Evolutionary conservation across 2,113 vertebrate genomes (phyloP), one percentile per base, ranked within the genome.

Genomic region (Chamaetylas fuelleborni): DNA sequence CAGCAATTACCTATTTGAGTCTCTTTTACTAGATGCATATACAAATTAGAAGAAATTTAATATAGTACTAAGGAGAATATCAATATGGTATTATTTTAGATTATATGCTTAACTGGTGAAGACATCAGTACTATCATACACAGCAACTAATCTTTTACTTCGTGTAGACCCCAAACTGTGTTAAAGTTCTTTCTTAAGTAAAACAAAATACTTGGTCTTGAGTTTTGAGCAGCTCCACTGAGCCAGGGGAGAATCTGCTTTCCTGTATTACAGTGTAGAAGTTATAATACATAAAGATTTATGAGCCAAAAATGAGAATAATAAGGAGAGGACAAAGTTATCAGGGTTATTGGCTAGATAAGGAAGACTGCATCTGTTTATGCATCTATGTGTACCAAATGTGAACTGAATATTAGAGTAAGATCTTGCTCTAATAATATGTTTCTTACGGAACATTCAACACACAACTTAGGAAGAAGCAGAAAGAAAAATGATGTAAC

Each of bases 381-480:
- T 45, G 20, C 7, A 23, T 28, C 20, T 58, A 5, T 28, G 16
- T 70, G 88, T 85, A 50, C 19, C 19, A 84, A 56, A 74, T 7
- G 2, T 53, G 26, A 91, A 25, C 23, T 79, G 38, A 57, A 29
- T 85, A 48, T 28, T 66, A 61, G 28, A 58, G 53, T 29, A 67
- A 50, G 60, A 51, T 20, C 33, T 89, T 74, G 28, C 28, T 67
- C 42, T 50, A 56, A 64, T 48, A 56, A 57, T 48, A 48, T 2
- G 8, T 56, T 76, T 76, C 40, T 47, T 29, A 31, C 0, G 1
- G 24, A 40, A 62, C 4, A n/a, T 0, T 57, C 31, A 72, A 78
- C 33, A 25, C 5, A 36, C 0, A 2, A 29, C 3, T 57, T 42
- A 66, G 5, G 33, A 85, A 1, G 1, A 71, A 62, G 28, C 15